Evolutionary conservation across 2,113 vertebrate species (phyloP).

Genomic region (Theristicus caerulescens): DNA sequence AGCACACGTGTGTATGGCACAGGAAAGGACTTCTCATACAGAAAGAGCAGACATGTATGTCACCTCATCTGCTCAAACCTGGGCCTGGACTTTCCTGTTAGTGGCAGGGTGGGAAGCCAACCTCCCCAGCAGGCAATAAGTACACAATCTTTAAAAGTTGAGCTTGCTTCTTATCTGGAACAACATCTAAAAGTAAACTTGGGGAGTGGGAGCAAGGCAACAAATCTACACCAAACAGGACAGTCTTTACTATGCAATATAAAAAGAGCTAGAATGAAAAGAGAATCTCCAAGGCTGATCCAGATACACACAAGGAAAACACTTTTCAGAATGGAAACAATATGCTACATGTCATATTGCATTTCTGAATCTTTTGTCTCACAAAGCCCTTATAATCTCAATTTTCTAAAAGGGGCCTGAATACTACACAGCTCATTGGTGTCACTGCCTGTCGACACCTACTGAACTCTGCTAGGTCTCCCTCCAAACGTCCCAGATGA

Average conservation of each 20-base stretch:
- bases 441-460: neutral
- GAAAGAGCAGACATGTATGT: neutral
- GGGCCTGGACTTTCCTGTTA: neutral
- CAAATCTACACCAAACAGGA: neutral
- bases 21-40: neutral
- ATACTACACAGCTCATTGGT: neutral
- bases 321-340: neutral
- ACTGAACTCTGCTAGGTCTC: neutral
- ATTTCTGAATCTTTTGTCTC: neutral
- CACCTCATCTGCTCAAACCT: neutral
- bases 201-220: neutral
- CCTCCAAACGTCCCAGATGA: neutral
- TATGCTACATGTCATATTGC: neutral
- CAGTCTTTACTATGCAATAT: neutral
- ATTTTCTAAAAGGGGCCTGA: neutral
- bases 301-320: neutral
- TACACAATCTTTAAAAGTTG: neutral
- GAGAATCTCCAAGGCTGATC: neutral
- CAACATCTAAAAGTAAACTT: neutral
- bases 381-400: neutral
- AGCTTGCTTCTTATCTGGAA: neutral
- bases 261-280: neutral
- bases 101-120: neutral
- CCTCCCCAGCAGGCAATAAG: neutral
- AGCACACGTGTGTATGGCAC: rapidly evolving